Evolutionary conservation across 2,113 vertebrate genomes (phyloP), one percentile per base, ranked within the genome.

Genomic region (Catagonus wagneri): DNA sequence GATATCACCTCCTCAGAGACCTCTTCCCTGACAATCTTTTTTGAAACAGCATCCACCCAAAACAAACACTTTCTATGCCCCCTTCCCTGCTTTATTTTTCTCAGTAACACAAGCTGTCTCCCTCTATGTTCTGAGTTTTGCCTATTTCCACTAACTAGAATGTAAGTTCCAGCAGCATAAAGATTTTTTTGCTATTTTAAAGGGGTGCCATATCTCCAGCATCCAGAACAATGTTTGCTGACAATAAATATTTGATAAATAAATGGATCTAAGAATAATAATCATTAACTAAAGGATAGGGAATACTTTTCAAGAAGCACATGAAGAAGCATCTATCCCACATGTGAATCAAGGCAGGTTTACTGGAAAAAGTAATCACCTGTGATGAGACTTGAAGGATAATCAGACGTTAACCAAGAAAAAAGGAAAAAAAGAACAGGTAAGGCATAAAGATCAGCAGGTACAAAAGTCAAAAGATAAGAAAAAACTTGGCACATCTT

Each of bases 281-380:
- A 69, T 44, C 25, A 87, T 56, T 36, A 78, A 29, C 69, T 72
- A 92, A 87, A 60, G 32, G 19, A 88, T 6, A 83, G 9, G 7
- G 36, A 92, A 83, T 78, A 56, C 6, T 17, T 36, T 87, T 68
- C 69, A 75, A 90, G 22, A 69, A 78, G 69, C 16, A 50, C n/a
- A 76, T 44, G 14, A 29, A 69, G 34, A 61, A 94, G 54, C 27
- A 91, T 29, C 83, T 88, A 44, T 19, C 32, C 20, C 32, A 81
- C 6, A 68, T 23, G 4, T 63, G n/a, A 88, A 68, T 63, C 19
- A 34, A 91, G 39, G 23, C 78, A 69, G 34, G 32, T 27, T 90
- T 94, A 88, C n/a, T 89, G 90, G 20, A 94, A 95, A 96, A 97
- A 63, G 10, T 29, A 81, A 76, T 44, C n/a, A 88, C 50, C n/a